Conservation (phyloP, 2,797 vertebrate genomes). For the Thunnus albacares region DNA sequence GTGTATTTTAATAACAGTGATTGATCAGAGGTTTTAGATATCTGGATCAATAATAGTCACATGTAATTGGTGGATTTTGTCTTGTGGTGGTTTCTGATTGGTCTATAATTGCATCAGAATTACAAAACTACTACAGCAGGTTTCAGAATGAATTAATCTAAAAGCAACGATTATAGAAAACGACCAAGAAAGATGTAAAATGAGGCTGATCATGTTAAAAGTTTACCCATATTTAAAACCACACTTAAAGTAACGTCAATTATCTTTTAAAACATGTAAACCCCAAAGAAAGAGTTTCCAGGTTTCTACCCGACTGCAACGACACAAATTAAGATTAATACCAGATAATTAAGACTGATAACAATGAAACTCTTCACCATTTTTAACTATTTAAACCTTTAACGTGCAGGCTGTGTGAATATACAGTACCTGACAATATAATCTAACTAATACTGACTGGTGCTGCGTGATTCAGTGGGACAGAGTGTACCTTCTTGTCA, state of each 20-base stretch:
- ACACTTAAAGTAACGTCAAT: background rate
- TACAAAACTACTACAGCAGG: slow-evolving; percentile 20
- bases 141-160: slow-evolving; percentile 1
- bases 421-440: too few species aligned
- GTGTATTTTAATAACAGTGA: background rate
- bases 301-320: background rate
- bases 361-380: background rate
- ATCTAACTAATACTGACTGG: background rate
- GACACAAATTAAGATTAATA: background rate
- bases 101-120: slow-evolving; percentile 23
- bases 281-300: background rate
- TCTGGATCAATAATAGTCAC: background rate
- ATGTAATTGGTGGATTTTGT: background rate
- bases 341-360: background rate
- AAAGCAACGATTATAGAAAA: background rate
- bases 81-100: background rate
- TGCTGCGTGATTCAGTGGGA: background rate
- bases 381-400: background rate
- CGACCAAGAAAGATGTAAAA: background rate
- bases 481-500: slow-evolving; percentile 91
- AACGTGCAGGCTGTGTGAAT: background rate
- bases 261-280: background rate
- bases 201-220: background rate
- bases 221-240: background rate
- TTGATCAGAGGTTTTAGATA: background rate